Evolutionary conservation across 2,113 vertebrate species (phyloP).

Genomic region (Pogona vitticeps): DNA sequence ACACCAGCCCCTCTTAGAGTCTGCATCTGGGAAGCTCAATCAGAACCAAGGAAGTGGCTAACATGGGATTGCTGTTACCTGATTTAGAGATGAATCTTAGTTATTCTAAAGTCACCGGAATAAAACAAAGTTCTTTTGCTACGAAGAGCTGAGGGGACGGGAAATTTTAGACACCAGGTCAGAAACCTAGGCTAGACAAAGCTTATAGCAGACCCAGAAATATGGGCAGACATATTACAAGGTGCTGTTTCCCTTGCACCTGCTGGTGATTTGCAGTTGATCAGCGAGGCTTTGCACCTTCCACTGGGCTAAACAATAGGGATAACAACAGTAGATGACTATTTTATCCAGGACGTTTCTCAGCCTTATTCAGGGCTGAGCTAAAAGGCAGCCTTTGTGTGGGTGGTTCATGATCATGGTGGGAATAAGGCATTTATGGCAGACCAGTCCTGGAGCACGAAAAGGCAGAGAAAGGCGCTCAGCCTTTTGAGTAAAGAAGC

Average conservation of each 20-base stretch:
- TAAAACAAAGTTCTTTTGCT: background rate
- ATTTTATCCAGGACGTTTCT: too few relatives aligned
- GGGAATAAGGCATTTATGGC: background rate
- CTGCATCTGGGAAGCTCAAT: background rate
- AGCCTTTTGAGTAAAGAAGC: background rate
- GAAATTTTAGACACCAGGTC: background rate
- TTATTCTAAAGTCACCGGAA: background rate
- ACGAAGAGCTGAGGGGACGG: too few relatives aligned
- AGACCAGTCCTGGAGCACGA: background rate
- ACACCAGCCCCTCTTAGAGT: background rate
- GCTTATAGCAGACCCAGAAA: background rate
- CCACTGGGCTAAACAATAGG: too few relatives aligned
- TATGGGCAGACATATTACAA: background rate
- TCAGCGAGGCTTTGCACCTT: too few relatives aligned
- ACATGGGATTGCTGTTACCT: background rate
- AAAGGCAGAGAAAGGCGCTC: background rate
- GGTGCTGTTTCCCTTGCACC: too few relatives aligned
- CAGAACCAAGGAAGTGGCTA: background rate
- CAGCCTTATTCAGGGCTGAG: too few relatives aligned
- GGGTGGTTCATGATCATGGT: background rate
- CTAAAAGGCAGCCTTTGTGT: too few relatives aligned
- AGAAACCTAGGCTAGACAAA: background rate
- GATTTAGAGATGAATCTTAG: background rate
- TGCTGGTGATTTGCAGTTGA: too few relatives aligned
- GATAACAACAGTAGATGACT: too few relatives aligned